These are phyloP conservation scores for Trachurus trachurus DNA, from an alignment of 2,797 vertebrate species.

Conservation along the genomic window DNA sequence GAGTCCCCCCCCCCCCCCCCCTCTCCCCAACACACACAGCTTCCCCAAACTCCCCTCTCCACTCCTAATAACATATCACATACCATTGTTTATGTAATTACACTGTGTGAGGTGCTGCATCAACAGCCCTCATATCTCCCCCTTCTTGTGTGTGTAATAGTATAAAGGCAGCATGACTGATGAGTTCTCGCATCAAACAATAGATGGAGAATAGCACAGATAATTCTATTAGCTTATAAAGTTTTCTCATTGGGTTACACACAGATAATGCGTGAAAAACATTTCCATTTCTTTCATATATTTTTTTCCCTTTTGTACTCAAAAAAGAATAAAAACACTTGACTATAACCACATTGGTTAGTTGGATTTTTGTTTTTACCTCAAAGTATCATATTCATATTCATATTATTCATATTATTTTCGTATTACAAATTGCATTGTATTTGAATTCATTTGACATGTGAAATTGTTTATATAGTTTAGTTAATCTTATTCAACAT, in stretches of 20 bases:
- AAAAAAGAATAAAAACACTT: neutral
- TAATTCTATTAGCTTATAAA: constrained; percentile 73
- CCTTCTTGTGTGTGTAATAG: constrained; percentile 60
- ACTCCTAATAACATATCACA: constrained; percentile 84
- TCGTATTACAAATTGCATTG: no score
- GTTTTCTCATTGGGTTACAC: constrained; percentile 45
- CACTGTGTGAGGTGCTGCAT: constrained; percentile 65
- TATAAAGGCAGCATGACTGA: constrained; percentile 77
- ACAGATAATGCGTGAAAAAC: constrained; percentile 32
- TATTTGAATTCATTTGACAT: no score
- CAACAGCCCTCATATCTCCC: constrained; percentile 53
- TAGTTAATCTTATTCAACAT: no score
- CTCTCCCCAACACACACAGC: neutral
- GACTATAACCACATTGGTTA: neutral
- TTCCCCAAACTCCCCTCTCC: constrained; percentile 62
- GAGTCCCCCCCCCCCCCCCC: constrained; percentile 54
- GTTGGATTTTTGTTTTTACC: neutral
- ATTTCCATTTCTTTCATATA: constrained; percentile 11
- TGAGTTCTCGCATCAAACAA: constrained; percentile 73
- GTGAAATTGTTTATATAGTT: no score
- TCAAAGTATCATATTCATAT: neutral
- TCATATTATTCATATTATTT: no score
- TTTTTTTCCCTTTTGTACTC: constrained; percentile 13
- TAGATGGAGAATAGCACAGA: constrained; percentile 61
- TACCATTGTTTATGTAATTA: constrained; percentile 86